Evolutionary conservation across 2,888 invertebrate species (phyloP).

Genomic region (Drosophila rubida): DNA sequence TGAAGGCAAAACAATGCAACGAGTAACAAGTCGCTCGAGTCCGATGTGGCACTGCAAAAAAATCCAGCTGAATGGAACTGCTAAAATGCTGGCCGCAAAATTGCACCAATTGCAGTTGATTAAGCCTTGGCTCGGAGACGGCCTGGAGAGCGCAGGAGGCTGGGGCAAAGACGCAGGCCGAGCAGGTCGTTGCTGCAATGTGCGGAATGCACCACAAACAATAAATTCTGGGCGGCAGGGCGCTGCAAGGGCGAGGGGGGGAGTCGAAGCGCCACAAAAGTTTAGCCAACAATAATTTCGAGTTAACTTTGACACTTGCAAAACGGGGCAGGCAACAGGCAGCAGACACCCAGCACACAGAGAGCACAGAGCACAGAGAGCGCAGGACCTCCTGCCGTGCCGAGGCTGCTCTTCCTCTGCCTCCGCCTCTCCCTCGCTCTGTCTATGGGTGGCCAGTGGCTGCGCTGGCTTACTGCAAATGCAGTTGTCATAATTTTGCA

Average conservation of each 20-base stretch:
- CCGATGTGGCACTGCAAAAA: slow-evolving; percentile 11
- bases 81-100: slow-evolving; percentile 68
- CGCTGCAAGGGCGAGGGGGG: slow-evolving; percentile 2
- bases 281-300: slow-evolving; percentile 82
- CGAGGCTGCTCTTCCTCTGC: slow-evolving; percentile 7
- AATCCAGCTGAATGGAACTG: slow-evolving; percentile 56
- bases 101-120: slow-evolving; percentile 78
- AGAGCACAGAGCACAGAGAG: background rate
- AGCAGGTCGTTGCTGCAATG: slow-evolving; percentile 29
- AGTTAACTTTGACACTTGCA: slow-evolving; percentile 82
- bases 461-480: slow-evolving; percentile 70
- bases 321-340: slow-evolving; percentile 65
- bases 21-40: slow-evolving; percentile 29
- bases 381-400: slow-evolving; percentile 37
- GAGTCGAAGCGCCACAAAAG: slow-evolving; percentile 80
- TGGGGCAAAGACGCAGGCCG: slow-evolving; percentile 27
- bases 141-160: slow-evolving; percentile 21
- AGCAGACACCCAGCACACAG: slow-evolving; percentile 6
- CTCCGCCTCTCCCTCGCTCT: background rate
- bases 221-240: slow-evolving; percentile 53
- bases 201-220: slow-evolving; percentile 59
- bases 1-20: slow-evolving; percentile 63
- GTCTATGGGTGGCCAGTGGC: slow-evolving; percentile 12
- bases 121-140: slow-evolving; percentile 71
- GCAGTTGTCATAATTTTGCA: slow-evolving; percentile 82